Evolutionary conservation across 2,888 invertebrate species (phyloP).

Genomic region (Arctia plantaginis): DNA sequence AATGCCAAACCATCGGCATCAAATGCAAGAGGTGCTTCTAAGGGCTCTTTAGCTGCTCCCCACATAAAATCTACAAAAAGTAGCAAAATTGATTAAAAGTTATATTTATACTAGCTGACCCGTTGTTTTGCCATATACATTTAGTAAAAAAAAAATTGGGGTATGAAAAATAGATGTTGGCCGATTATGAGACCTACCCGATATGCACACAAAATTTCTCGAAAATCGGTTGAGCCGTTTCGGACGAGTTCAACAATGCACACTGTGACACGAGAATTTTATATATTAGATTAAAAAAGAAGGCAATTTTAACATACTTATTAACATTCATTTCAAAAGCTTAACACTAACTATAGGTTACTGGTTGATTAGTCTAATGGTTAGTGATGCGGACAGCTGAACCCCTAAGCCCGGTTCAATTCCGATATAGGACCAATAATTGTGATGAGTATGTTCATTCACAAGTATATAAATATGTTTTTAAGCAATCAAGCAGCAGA

Average conservation of each 20-base stretch:
- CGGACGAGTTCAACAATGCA: no score
- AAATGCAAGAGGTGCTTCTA: constrained; percentile 94
- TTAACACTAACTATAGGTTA: background rate
- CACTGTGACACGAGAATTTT: no score
- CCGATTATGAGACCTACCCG: no score
- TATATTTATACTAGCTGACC: background rate
- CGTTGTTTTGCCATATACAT: no score
- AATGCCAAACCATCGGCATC: constrained; percentile 95
- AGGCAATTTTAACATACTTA: background rate
- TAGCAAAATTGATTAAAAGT: background rate
- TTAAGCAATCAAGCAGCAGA: no score
- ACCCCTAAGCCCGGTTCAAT: background rate
- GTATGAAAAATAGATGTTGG: no score
- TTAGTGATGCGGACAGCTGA: background rate
- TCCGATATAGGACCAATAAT: background rate
- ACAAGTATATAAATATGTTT: no score
- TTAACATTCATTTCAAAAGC: no score
- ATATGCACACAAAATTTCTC: no score
- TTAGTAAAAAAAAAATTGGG: no score
- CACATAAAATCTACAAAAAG: constrained; percentile 93
- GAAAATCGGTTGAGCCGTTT: no score
- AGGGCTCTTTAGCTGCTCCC: constrained; percentile 97
- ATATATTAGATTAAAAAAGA: background rate
- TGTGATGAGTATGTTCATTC: no score
- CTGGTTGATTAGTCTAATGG: background rate